Percentiles rank a stretch among this genome's conserved stretches.
phyloP scores from a whole-genome alignment of 2,888 invertebrate species.

The Hirtodrosophila histrioides region DNA sequence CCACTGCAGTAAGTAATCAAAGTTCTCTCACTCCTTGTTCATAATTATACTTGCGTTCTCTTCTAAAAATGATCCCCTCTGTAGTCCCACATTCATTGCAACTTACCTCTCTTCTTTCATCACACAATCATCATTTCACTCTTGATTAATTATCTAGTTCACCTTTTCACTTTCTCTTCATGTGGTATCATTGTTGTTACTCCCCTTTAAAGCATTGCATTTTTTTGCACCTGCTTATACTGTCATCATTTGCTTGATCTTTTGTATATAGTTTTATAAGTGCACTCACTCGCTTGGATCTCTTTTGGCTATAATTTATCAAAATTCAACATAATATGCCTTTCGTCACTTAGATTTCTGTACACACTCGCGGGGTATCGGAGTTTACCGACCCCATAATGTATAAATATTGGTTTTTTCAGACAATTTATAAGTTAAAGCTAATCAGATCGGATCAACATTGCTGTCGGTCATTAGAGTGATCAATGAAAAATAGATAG shows the following conservation, averaged over 20 bases:
- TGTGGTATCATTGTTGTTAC: not conserved
- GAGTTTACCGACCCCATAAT: too few species aligned
- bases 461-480: too few species aligned
- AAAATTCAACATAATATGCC: too few species aligned
- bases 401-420: too few species aligned
- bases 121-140: not conserved
- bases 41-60: slow-evolving; percentile 5
- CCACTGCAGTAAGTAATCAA: slow-evolving; percentile 82
- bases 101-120: not conserved
- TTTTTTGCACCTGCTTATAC: not conserved
- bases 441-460: too few species aligned
- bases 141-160: not conserved
- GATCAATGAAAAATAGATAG: too few species aligned
- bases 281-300: too few species aligned
- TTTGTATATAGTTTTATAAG: not conserved
- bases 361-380: too few species aligned
- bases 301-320: not conserved
- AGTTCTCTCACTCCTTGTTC: slow-evolving; percentile 32
- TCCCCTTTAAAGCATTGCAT: not conserved
- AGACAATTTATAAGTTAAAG: too few species aligned
- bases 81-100: slow-evolving; percentile 10
- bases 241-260: not conserved
- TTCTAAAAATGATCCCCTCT: not conserved
- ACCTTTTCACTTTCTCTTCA: not conserved
- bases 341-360: too few species aligned